Evolutionary conservation across 2,113 vertebrate genomes (phyloP).

Genomic region (Pseudorectes ferrugineus): DNA sequence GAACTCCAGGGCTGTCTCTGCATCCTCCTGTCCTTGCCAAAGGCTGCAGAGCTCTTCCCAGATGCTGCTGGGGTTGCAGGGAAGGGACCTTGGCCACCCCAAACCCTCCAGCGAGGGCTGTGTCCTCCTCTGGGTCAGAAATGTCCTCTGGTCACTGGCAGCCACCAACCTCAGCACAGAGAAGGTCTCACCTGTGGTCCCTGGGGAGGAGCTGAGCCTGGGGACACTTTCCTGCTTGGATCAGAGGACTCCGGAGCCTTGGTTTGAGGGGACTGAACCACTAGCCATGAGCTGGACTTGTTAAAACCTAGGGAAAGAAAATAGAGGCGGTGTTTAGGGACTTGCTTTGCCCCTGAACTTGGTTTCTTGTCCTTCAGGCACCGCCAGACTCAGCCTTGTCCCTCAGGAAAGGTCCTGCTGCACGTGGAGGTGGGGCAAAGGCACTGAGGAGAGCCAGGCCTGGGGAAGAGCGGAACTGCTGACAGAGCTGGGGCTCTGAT

Average conservation of each 20-base stretch:
- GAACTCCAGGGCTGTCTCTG: not conserved
- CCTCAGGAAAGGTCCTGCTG: not conserved
- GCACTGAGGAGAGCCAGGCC: not conserved
- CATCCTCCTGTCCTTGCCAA: not conserved
- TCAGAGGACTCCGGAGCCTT: not conserved
- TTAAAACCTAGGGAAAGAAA: not conserved
- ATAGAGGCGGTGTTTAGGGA: not conserved
- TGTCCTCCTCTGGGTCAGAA: not conserved
- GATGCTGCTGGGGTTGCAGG: not conserved
- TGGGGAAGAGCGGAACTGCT: not conserved
- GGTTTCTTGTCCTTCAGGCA: not conserved
- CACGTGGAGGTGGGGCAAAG: not conserved
- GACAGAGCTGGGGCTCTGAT: not conserved
- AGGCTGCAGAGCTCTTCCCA: not conserved
- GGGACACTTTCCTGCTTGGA: not conserved
- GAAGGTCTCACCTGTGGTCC: not conserved
- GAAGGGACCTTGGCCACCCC: not conserved
- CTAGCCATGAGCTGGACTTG: not conserved
- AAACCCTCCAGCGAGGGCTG: rapidly evolving
- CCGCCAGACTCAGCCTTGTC: not conserved
- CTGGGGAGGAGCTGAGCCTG: not conserved
- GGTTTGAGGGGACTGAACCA: not conserved
- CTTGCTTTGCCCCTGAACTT: not conserved
- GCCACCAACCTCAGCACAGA: rapidly evolving
- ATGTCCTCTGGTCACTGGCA: not conserved